Base-by-base conservation (phyloP, 2,797 vertebrate species). In the Crax fasciolata region DNA sequence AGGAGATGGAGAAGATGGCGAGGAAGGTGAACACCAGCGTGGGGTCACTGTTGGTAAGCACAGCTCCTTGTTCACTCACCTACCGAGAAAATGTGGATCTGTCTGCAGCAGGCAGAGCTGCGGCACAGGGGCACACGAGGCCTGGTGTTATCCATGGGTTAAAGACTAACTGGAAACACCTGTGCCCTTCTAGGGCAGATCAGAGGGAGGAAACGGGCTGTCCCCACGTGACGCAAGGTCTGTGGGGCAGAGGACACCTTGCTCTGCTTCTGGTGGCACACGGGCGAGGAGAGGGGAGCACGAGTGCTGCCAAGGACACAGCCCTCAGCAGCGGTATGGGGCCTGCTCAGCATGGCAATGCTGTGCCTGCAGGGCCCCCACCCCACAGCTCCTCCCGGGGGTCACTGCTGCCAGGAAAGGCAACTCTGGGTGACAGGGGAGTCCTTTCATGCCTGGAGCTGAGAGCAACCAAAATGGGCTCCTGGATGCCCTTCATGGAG, bases 21-120 rank as follows among this genome's bases (percentile, higher is more conserved):
- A 99, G 97, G 97, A 99, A 99, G 91, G 98, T 96, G 70, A 99
- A 99, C 58, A 99, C 98, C 95, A 99, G 97, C 0, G 98, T 98
- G 52, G 99, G 99, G 96, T 99, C 99, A 0, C 99, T 99, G 97
- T 98, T 97, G 49, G 98, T 97, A 91, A 99, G 98, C 75, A 99
- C 99, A 0, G 99, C 99, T 84, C 99, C 98, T 5, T 99, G 98
- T 12, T 98, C 98, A 13, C 98, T 99, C 93, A 99, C 98, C 99
- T 99, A 76, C 6, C 51, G 3, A 90, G 80, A 75, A 52, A 93
- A 87, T 3, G 9, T 32, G 35, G 51, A 95, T 43, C 90, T 2
- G 1, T 10, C 12, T 25, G 21, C 38, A 24, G 61, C 79, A 73
- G 58, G 30, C 18, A 12, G 46, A 49, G 57, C 32, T 61, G 74